Base-by-base conservation (phyloP, 2,888 invertebrate species). In the Philopedon plagiatum region DNA sequence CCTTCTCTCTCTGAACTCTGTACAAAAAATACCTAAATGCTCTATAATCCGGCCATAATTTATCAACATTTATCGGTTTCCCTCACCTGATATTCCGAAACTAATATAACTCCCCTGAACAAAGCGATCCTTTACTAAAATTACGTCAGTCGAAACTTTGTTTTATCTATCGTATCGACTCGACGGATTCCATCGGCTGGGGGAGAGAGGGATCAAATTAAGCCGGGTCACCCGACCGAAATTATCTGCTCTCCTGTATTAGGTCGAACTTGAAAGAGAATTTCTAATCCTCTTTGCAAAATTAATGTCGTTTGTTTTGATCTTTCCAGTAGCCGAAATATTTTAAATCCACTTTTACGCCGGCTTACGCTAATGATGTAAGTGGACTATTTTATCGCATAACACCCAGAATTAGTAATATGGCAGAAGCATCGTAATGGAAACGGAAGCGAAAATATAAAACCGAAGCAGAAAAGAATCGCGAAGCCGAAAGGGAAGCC, bases 151-250 rank as follows among this genome's bases (percentile, higher is more conserved):
- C 39, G 39, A 39, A 39, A 39, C 39, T n/a, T 39, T 39, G 39
- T 13, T 39, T 39, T 39, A 39, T 39, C 39, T 39, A 39, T 39
- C n/a, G n/a, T n/a, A n/a, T n/a, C 49, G 18, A 23, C n/a, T 23
- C 5, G 11, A 11, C 49, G n/a, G 26, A 44, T 39, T 66, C 56
- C 39, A 39, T 56, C 51, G 56, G 32, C 29, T 54, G n/a, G 4
- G 51, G 63, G 23, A 51, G 18, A 23, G 62, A 62, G 44, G 44
- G 44, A 44, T 51, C 37, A 63, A 49, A 37, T 63, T 63, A 63
- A 63, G 37, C 32, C 51, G 51, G 63, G 63, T 54, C 54, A 51
- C n/a, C 49, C 29, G 32, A 18, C 62, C 62, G 62, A 62, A 62
- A 32, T 63, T 54, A 63, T 63, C 63, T 63, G 49, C 54, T 49